Conservation (phyloP, 1,140 invertebrate genomes). For the Planococcus citri region DNA sequence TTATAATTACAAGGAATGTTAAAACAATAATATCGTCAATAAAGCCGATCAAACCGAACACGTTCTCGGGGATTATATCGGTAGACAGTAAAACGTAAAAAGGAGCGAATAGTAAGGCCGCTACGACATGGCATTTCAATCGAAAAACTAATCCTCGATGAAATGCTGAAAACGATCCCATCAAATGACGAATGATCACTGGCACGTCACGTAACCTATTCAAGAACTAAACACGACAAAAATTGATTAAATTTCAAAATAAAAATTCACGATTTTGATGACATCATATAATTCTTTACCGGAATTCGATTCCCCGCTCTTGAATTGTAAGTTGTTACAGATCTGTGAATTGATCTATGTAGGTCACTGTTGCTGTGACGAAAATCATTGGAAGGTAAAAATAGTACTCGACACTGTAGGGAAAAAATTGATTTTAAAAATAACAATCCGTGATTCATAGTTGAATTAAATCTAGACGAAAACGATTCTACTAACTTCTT, state of each 20-base stretch:
- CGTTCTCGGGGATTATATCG: not conserved
- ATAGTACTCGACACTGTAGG: not conserved
- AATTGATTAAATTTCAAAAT: not conserved
- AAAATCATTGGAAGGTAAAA: not conserved
- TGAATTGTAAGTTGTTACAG: not conserved
- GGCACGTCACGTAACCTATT: not conserved
- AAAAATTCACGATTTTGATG: not conserved
- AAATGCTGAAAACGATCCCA: not conserved
- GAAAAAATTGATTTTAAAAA: not conserved
- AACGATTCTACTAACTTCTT: not conserved
- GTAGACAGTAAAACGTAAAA: conserved; percentile 3
- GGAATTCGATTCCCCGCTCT: not conserved
- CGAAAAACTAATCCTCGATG: not conserved
- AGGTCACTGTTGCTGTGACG: not conserved
- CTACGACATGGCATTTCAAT: not conserved
- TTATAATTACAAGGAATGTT: not conserved
- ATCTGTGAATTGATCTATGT: not conserved
- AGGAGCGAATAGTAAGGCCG: not conserved
- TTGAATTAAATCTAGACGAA: not conserved
- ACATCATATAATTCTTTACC: not conserved
- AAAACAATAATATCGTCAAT: not conserved
- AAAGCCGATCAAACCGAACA: not conserved
- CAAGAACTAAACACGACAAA: not conserved
- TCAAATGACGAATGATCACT: conserved; percentile 1
- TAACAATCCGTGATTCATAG: not conserved